These are phyloP conservation scores for Malacoraja senta DNA, from an alignment of 2,797 vertebrate species.

Conservation along the genomic window DNA sequence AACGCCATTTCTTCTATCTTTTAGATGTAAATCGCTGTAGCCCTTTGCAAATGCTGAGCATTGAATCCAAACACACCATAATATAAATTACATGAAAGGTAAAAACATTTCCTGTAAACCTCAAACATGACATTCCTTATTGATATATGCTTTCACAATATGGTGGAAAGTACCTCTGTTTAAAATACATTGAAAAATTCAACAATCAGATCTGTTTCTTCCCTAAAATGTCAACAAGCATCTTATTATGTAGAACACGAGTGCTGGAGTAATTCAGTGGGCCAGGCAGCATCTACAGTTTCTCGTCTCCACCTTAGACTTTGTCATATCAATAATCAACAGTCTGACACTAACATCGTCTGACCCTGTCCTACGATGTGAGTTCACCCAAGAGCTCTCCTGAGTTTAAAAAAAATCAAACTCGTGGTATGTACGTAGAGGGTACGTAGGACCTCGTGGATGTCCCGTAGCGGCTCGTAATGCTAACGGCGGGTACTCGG, in stretches of 20 bases:
- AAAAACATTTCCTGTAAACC: neutral
- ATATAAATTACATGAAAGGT: neutral
- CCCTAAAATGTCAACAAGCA: neutral
- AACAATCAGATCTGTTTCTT: neutral
- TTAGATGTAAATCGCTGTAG: neutral
- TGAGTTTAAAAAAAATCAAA: too few relatives aligned
- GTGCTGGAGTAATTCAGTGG: too few relatives aligned
- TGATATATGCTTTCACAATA: neutral
- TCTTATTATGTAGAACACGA: neutral
- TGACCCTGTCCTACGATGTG: too few relatives aligned
- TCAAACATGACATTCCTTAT: neutral
- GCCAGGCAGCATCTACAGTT: too few relatives aligned
- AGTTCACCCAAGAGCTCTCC: too few relatives aligned
- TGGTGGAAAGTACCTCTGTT: too few relatives aligned
- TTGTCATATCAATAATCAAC: too few relatives aligned
- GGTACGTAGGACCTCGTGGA: too few relatives aligned
- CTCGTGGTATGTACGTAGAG: too few relatives aligned
- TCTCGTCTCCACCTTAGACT: too few relatives aligned
- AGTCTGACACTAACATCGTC: neutral
- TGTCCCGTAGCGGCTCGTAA: too few relatives aligned
- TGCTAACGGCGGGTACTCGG: too few relatives aligned
- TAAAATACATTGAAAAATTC: neutral
- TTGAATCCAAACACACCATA: neutral
- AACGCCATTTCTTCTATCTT: neutral
- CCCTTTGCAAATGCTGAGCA: neutral